Base-by-base conservation (phyloP, 1,140 invertebrate species). In the Bombus soroeensis region DNA sequence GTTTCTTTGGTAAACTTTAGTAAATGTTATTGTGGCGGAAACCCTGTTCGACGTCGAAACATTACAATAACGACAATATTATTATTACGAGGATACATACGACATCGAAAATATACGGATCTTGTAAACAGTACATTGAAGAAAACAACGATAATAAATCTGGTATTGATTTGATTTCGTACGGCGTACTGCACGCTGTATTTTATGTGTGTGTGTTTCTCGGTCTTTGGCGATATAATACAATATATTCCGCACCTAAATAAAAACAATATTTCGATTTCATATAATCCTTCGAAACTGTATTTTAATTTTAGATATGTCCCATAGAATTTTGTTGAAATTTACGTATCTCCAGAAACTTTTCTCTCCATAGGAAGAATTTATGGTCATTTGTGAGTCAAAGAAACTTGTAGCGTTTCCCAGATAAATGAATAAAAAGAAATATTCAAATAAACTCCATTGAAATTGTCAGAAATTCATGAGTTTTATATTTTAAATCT, bases 41-140 rank as follows among this genome's bases (percentile, higher is more conserved):
- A 74, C 18, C 3, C 22, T 1, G 68, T 22, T 73, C 28, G 43
- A 37, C 9, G 64, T 15, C 12, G 28, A 3, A 32, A 18, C 18
- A 76, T 83, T 76, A 53, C 76, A 76, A 28, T 59, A 83, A 68
- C 39, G 39, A 74, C 34, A 75, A 62, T 75, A 66, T 68, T 66
- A 25, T 39, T 57, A 25, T 37, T 9, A 28, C 34, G 10, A 47
- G 8, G 22, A 47, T 74, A 41, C 32, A 10, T 9, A 6, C 9
- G 18, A 15, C 34, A 25, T 25, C 1, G 41, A 41, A 73, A 22
- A 25, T 18, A 22, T 41, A 22, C 37, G 53, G 28, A 62, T 62
- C 39, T 62, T 62, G 1, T 62, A 59, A 13, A 57, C 25, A 10
- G 15, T 18, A 66, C 8, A 39, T 5, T 32, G 12, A 10, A 41